Evolutionary conservation across 2,888 invertebrate species (phyloP).

Genomic region (Lobophora halterata): DNA sequence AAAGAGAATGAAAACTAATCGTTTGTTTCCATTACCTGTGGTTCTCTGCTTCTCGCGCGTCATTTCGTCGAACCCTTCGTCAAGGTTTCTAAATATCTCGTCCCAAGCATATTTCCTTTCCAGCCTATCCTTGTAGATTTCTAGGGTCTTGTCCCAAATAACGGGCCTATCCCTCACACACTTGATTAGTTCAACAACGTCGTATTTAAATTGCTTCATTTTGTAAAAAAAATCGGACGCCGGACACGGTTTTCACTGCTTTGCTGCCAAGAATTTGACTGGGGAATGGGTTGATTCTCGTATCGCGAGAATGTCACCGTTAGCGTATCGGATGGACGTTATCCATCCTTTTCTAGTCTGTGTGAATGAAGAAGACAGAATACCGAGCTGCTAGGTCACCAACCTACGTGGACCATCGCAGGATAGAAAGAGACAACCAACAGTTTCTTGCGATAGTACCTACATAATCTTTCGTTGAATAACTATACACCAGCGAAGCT

Average conservation of each 20-base stretch:
- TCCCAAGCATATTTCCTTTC: slow-evolving; percentile 67
- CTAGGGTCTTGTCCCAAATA: slow-evolving; percentile 66
- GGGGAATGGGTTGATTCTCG: slow-evolving; percentile 44
- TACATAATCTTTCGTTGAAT: slow-evolving; percentile 11
- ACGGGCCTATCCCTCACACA: slow-evolving; percentile 56
- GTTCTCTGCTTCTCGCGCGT: slow-evolving; percentile 52
- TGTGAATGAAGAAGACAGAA: slow-evolving; percentile 36
- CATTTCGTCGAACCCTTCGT: slow-evolving; percentile 58
- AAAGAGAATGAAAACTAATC: no score
- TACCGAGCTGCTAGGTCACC: slow-evolving; percentile 52
- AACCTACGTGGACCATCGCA: slow-evolving; percentile 41
- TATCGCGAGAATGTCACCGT: no score
- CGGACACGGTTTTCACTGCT: slow-evolving; percentile 49
- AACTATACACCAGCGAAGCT: slow-evolving; percentile 36
- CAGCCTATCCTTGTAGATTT: slow-evolving; percentile 63
- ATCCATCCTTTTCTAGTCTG: slow-evolving; percentile 35
- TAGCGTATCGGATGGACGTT: no score
- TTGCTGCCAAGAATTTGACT: slow-evolving; percentile 55
- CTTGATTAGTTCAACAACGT: slow-evolving; percentile 53
- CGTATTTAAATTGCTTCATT: slow-evolving; percentile 65
- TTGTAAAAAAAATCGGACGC: slow-evolving; percentile 29
- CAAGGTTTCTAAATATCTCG: slow-evolving; percentile 58
- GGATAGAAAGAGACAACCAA: slow-evolving; percentile 3
- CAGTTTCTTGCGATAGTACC: slow-evolving; percentile 8
- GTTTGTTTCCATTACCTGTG: slow-evolving; percentile 44